phyloP scores from a whole-genome alignment of 2,888 invertebrate species.

The Nymphalis polychloros region DNA sequence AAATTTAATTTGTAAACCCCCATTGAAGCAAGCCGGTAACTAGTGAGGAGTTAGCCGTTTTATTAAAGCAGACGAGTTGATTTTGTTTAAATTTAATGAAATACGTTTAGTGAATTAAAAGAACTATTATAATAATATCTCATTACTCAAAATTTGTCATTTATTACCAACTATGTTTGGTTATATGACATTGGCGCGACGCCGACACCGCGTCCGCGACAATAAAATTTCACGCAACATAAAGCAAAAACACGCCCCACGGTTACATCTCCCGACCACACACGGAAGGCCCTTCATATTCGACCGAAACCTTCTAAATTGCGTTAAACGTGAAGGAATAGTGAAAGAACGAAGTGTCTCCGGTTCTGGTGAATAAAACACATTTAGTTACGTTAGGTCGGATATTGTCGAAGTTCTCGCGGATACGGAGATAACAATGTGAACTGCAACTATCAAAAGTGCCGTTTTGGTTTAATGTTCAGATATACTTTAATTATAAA shows the following conservation, averaged over 20 bases:
- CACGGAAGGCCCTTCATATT: conserved; percentile 50
- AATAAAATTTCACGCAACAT: conserved; percentile 81
- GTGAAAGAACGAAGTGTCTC: conserved; percentile 46
- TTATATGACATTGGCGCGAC: conserved; percentile 46
- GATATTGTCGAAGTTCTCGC: conserved; percentile 70
- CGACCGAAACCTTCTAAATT: conserved; percentile 26
- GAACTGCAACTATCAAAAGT: conserved; percentile 66
- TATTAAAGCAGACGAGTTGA: no score
- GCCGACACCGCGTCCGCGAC: conserved; percentile 60
- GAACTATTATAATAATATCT: not conserved
- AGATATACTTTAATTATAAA: conserved; percentile 8
- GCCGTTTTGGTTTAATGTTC: conserved; percentile 48
- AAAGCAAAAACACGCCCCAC: conserved; percentile 81
- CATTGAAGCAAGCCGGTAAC: no score
- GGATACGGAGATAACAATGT: conserved; percentile 68
- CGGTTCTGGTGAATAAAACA: conserved; percentile 58
- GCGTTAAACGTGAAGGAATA: conserved; percentile 19
- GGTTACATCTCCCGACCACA: conserved; percentile 63
- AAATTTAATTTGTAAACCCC: no score
- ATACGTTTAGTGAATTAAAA: not conserved
- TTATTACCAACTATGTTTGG: conserved; percentile 35
- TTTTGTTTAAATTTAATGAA: no score
- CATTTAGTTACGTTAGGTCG: conserved; percentile 69
- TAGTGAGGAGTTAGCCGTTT: no score
- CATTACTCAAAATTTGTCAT: conserved; percentile 16